These are phyloP conservation scores for Nysson spinosus DNA, from an alignment of 2,888 invertebrate species.

Conservation along the genomic window DNA sequence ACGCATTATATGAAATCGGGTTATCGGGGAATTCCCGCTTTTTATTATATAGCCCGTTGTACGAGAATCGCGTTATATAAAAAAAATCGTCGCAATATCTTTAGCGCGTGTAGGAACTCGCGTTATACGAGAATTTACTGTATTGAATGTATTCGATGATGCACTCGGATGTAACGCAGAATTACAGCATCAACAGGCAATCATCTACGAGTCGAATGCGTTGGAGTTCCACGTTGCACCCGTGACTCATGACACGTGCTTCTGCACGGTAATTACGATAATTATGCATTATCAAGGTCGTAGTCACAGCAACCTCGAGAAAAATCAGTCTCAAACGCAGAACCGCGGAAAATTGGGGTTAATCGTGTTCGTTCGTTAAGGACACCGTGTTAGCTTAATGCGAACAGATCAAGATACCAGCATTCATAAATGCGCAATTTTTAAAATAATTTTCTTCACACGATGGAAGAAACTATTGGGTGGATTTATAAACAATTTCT, in stretches of 20 bases:
- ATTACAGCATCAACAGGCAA: conserved; percentile 7
- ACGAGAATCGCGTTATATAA: too few species aligned
- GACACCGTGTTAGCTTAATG: conserved; percentile 7
- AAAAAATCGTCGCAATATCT: too few species aligned
- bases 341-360: conserved; percentile 36
- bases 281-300: conserved; percentile 66
- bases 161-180: conserved; percentile 5
- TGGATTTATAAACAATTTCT: too few species aligned
- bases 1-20: too few species aligned
- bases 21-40: too few species aligned
- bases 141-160: conserved; percentile 7
- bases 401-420: too few species aligned
- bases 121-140: too few species aligned
- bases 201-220: conserved; percentile 18
- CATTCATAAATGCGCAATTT: too few species aligned
- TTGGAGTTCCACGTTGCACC: not conserved
- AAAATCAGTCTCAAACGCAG: conserved; percentile 21
- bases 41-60: too few species aligned
- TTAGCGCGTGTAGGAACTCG: too few species aligned
- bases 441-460: too few species aligned
- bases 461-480: too few species aligned
- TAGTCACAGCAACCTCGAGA: conserved; percentile 60
- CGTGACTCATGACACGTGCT: conserved; percentile 44
- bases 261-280: conserved; percentile 59
- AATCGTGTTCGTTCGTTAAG: conserved; percentile 22